A percentile compares a stretch with the other conserved stretches of the same genome.
Evolutionary conservation across 2,797 vertebrate species (phyloP).

Genomic region (Podargus strigoides): DNA sequence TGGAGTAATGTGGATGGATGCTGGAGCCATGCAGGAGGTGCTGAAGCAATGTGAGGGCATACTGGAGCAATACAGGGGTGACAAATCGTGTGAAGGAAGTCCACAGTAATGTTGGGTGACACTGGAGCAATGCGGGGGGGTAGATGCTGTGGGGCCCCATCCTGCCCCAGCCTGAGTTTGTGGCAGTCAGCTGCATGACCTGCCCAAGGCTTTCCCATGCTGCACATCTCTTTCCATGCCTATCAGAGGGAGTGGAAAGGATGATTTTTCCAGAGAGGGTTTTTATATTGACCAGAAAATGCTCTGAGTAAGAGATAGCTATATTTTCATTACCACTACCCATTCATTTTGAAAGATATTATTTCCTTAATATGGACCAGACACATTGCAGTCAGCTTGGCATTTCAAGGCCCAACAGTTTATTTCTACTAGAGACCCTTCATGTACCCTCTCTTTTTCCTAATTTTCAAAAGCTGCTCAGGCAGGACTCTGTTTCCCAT

Average conservation of each 20-base stretch:
- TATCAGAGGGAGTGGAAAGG: not conserved
- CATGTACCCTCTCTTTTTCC: not conserved
- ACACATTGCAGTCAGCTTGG: not conserved
- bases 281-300: not conserved
- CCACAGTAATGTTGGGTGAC: rapidly evolving
- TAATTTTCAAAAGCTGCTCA: not conserved
- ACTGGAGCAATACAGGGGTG: not conserved
- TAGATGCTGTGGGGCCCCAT: not conserved
- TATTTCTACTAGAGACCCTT: not conserved
- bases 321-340: not conserved
- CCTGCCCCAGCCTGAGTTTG: not conserved
- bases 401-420: not conserved
- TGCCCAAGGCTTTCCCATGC: not conserved
- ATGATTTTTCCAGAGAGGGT: not conserved
- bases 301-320: not conserved
- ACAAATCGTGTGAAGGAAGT: not conserved
- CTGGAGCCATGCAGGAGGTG: not conserved
- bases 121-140: not conserved
- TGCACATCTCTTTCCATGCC: not conserved
- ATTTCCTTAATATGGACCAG: not conserved
- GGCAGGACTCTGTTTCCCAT: not conserved
- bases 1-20: not conserved
- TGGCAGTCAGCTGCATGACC: not conserved
- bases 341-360: not conserved
- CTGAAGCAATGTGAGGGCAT: too few species aligned